These are phyloP conservation scores for Bombus sylvicola DNA, from an alignment of 1,140 invertebrate species.

Conservation along the genomic window DNA sequence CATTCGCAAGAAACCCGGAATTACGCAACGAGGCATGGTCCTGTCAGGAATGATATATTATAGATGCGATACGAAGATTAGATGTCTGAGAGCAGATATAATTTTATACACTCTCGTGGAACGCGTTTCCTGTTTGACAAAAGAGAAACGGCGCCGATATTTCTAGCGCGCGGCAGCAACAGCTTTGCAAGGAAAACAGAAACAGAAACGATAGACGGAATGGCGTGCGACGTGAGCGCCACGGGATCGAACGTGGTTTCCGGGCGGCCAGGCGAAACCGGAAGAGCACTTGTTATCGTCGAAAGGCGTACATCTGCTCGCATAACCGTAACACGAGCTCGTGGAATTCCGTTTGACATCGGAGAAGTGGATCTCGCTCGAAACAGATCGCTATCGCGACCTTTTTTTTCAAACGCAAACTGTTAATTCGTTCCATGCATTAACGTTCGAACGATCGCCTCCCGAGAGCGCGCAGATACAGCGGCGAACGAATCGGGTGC, in stretches of 20 bases:
- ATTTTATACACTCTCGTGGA: conserved; percentile 33
- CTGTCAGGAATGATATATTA: conserved; percentile 49
- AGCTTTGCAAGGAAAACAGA: no score
- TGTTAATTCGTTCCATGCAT: conserved; percentile 30
- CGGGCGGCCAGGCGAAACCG: conserved; percentile 3
- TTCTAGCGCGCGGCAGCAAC: neutral
- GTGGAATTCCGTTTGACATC: conserved; percentile 28
- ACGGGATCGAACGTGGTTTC: conserved; percentile 4
- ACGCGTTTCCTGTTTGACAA: conserved; percentile 50
- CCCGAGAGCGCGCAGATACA: conserved; percentile 5
- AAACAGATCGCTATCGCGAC: conserved; percentile 35
- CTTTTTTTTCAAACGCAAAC: conserved; percentile 31
- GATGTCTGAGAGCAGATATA: conserved; percentile 37
- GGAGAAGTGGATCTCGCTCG: conserved; percentile 2
- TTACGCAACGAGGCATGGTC: conserved; percentile 33
- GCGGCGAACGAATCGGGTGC: conserved; percentile 34
- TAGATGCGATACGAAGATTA: conserved; percentile 55
- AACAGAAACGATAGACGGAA: no score
- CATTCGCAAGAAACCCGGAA: conserved; percentile 54
- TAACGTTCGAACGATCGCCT: conserved; percentile 19
- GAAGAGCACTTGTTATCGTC: conserved; percentile 27
- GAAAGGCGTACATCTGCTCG: conserved; percentile 36
- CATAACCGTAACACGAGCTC: conserved; percentile 19
- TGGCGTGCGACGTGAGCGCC: neutral
- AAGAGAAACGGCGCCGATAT: conserved; percentile 38